Evolutionary conservation across 2,888 invertebrate genomes (phyloP).

Genomic region (Blera fallax): DNA sequence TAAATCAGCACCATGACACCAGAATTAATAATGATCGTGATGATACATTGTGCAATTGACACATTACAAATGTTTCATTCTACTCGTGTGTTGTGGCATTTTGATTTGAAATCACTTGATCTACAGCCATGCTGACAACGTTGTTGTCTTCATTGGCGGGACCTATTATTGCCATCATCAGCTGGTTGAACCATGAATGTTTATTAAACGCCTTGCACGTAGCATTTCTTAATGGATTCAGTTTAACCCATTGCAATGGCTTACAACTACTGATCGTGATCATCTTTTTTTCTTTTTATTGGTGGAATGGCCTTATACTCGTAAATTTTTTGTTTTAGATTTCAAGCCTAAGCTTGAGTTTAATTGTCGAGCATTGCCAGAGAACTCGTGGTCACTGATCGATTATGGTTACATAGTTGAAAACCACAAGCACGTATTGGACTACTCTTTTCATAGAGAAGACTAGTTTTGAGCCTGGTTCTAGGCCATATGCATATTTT

Average conservation of each 20-base stretch:
- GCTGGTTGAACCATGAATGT: slow-evolving; percentile 1
- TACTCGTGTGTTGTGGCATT: slow-evolving; percentile 5
- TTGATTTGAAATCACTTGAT: slow-evolving; percentile 6
- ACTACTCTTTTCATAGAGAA: too few species aligned
- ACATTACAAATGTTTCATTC: not conserved
- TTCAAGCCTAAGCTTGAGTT: too few species aligned
- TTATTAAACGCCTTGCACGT: slow-evolving; percentile 21
- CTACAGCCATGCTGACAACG: not conserved
- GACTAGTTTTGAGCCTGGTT: too few species aligned
- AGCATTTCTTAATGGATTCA: slow-evolving; percentile 20
- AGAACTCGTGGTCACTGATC: too few species aligned
- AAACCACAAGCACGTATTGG: too few species aligned
- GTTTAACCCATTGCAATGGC: not conserved
- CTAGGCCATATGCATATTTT: not conserved
- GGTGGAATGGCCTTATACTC: too few species aligned
- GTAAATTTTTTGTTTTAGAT: too few species aligned
- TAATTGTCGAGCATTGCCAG: too few species aligned
- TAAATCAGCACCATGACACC: not conserved
- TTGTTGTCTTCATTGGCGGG: not conserved
- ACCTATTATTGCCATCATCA: slow-evolving; percentile 1
- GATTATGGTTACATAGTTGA: too few species aligned
- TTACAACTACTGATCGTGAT: slow-evolving; percentile 6
- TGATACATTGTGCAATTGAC: not conserved
- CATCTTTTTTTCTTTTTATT: not conserved
- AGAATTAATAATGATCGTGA: not conserved